These are phyloP conservation scores for Enteromius argenteus DNA, from an alignment of 2,797 vertebrate species.

Conservation along the genomic window DNA sequence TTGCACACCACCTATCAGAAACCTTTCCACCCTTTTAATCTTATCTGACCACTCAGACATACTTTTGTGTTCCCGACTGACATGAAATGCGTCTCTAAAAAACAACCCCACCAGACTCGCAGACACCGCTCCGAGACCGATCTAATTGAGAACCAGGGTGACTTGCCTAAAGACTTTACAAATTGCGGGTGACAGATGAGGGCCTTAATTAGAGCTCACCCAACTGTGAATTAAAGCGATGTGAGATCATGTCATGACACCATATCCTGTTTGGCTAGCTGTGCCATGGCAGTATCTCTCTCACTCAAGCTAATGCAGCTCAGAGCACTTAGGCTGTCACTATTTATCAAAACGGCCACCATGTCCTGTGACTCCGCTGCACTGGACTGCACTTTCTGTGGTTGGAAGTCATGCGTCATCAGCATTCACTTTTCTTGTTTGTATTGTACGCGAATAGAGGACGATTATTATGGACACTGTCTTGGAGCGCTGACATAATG, in stretches of 20 bases:
- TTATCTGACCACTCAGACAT: conserved; percentile 54
- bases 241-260: conserved; percentile 51
- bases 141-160: neutral
- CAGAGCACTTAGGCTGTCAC: conserved; percentile 55
- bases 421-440: conserved; percentile 1
- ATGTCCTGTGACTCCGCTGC: neutral
- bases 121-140: neutral
- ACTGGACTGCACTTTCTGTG: conserved; percentile 12
- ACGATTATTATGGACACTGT: neutral
- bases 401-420: conserved; percentile 29
- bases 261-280: conserved; percentile 48
- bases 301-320: conserved; percentile 49
- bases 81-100: conserved; percentile 2
- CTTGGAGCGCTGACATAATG: conserved; percentile 26
- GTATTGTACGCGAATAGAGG: neutral
- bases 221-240: conserved; percentile 50
- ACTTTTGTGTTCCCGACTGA: conserved; percentile 14
- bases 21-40: conserved; percentile 44
- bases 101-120: neutral
- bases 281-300: conserved; percentile 44
- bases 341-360: conserved; percentile 48
- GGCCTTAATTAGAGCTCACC: conserved; percentile 31
- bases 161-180: conserved; percentile 26
- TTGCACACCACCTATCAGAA: conserved; percentile 51
- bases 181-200: conserved; percentile 36